Evolutionary conservation across 2,113 vertebrate species (phyloP).

Genomic region (Upupa epops): DNA sequence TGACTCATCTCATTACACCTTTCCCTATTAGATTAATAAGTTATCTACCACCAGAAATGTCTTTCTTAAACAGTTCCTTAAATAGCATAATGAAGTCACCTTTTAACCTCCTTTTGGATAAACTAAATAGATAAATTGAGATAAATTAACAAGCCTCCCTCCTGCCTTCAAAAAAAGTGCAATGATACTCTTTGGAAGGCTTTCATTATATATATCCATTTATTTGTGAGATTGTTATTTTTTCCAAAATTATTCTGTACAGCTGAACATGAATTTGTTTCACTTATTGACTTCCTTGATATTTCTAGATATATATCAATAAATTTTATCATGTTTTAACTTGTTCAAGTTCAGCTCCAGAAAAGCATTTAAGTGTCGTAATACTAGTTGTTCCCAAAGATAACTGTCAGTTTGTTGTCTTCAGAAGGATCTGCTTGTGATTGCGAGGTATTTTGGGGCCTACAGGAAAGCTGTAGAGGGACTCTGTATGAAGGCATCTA

Average conservation of each 20-base stretch:
- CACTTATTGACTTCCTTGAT: accelerated
- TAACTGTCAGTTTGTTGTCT: background rate
- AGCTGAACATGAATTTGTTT: background rate
- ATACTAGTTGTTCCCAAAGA: background rate
- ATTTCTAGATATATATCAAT: background rate
- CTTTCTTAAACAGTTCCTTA: background rate
- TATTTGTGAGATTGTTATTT: background rate
- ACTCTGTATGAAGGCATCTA: no score
- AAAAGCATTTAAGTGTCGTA: background rate
- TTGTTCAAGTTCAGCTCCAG: background rate
- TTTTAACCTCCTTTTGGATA: background rate
- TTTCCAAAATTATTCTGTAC: background rate
- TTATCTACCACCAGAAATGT: background rate
- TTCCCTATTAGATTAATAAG: constrained; percentile 16
- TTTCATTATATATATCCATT: background rate
- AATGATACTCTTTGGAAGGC: background rate
- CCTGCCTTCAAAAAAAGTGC: background rate
- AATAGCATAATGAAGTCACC: background rate
- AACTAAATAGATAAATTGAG: background rate
- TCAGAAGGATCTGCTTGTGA: background rate
- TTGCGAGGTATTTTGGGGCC: background rate
- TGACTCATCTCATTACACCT: background rate
- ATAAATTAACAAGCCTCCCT: background rate
- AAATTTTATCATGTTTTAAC: background rate
- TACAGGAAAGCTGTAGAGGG: no score